Conservation (phyloP, 2,888 invertebrate genomes). For the Leucoma salicis region DNA sequence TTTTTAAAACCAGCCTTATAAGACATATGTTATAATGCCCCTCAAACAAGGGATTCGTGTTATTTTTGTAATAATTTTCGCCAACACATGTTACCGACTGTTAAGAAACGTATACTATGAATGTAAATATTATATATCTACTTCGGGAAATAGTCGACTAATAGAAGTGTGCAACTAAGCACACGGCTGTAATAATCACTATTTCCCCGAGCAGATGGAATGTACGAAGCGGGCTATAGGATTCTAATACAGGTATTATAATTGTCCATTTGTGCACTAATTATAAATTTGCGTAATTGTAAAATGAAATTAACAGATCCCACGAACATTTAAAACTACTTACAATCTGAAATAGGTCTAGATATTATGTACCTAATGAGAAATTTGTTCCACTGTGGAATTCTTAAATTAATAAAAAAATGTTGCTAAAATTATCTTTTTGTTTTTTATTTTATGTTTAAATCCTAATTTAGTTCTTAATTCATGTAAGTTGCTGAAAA, state of each 20-base stretch:
- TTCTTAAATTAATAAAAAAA: constrained; percentile 83
- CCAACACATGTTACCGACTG: constrained; percentile 18
- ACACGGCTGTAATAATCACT: constrained; percentile 11
- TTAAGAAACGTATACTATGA: constrained; percentile 14
- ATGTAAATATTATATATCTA: constrained; percentile 23
- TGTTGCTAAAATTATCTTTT: constrained; percentile 76
- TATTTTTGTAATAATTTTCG: too few relatives aligned
- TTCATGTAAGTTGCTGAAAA: neutral
- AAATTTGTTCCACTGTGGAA: constrained; percentile 80
- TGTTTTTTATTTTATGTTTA: constrained; percentile 53
- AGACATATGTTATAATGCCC: too few relatives aligned
- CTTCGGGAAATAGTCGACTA: constrained; percentile 25
- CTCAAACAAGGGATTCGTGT: too few relatives aligned
- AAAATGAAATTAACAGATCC: constrained; percentile 40
- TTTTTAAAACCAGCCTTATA: too few relatives aligned
- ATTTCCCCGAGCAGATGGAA: constrained; percentile 31
- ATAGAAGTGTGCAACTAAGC: too few relatives aligned
- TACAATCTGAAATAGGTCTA: constrained; percentile 73
- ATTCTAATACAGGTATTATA: constrained; percentile 61
- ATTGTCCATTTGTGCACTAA: constrained; percentile 65
- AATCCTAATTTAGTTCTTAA: neutral
- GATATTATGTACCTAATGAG: constrained; percentile 71
- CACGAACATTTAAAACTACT: constrained; percentile 55
- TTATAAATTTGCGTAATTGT: constrained; percentile 36
- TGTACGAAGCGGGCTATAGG: constrained; percentile 35